Evolutionary conservation across 2,797 vertebrate genomes (phyloP).

Genomic region (Dryobates pubescens): DNA sequence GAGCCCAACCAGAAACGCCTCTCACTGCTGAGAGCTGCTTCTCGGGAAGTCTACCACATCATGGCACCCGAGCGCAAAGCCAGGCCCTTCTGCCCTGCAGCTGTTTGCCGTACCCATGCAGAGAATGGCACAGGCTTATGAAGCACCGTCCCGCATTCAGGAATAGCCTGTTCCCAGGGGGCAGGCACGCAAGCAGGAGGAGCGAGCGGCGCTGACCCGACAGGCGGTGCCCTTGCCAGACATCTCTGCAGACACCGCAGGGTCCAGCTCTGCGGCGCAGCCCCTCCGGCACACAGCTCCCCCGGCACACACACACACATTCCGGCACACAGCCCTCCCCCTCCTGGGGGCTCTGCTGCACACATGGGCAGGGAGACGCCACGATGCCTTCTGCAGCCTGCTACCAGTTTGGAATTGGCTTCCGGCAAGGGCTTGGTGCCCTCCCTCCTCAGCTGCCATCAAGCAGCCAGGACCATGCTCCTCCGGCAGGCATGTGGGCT

Average conservation of each 20-base stretch:
- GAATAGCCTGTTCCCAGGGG: rapidly evolving
- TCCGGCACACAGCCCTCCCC: too few relatives aligned
- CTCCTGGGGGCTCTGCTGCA: rapidly evolving
- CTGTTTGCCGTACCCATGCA: neutral
- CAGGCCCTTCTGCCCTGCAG: neutral
- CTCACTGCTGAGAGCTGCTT: neutral
- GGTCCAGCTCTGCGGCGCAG: neutral
- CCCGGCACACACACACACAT: too few relatives aligned
- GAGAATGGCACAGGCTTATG: neutral
- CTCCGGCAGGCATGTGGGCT: neutral
- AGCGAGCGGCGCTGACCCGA: rapidly evolving
- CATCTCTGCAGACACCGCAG: rapidly evolving
- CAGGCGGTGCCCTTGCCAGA: neutral
- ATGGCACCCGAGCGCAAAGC: rapidly evolving
- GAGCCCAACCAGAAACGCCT: neutral
- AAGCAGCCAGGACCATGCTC: neutral
- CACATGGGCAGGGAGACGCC: rapidly evolving
- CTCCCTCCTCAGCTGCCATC: neutral
- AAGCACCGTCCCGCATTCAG: neutral
- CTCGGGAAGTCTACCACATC: neutral
- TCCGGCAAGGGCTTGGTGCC: neutral
- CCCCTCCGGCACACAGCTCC: rapidly evolving
- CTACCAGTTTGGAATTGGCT: rapidly evolving
- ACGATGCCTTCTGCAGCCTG: neutral
- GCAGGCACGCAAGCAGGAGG: neutral